Conservation (phyloP, 2,797 vertebrate genomes). For the Anabas testudineus region DNA sequence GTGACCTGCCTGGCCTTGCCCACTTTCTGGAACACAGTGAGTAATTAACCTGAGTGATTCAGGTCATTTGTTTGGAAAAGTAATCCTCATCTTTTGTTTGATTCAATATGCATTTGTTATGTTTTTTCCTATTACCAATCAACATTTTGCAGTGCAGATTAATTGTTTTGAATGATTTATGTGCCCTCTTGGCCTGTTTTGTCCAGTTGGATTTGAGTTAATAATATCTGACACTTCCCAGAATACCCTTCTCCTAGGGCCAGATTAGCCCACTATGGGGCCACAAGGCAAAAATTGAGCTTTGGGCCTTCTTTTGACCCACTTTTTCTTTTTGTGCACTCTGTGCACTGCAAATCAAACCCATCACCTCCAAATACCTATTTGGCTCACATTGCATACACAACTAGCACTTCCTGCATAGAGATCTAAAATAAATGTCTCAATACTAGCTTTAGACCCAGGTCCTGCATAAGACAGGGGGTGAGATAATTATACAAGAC, state of each 20-base stretch:
- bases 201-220: conserved; percentile 35
- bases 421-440: not conserved
- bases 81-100: not conserved
- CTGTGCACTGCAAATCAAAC: conserved; percentile 12
- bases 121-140: not conserved
- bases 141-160: conserved; percentile 11
- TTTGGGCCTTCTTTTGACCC: conserved; percentile 36
- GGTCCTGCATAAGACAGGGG: too few relatives aligned
- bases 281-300: conserved; percentile 21
- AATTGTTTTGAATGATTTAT: conserved; percentile 31
- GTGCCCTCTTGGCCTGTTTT: conserved; percentile 33
- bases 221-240: conserved; percentile 56
- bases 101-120: not conserved
- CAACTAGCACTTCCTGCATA: not conserved
- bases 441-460: not conserved
- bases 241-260: conserved; percentile 34
- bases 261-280: conserved; percentile 25
- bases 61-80: not conserved
- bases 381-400: conserved; percentile 3
- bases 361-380: conserved; percentile 19
- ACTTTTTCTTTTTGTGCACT: conserved; percentile 21
- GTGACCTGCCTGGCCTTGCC: conserved; percentile 95
- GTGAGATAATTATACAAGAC: not conserved
- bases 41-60: conserved; percentile 64
- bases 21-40: conserved; percentile 99